A percentile compares a stretch with the other conserved stretches of the same genome.
These are phyloP conservation scores for Perognathus longimembris DNA, from an alignment of 2,113 vertebrate genomes.

Conservation along the genomic window DNA sequence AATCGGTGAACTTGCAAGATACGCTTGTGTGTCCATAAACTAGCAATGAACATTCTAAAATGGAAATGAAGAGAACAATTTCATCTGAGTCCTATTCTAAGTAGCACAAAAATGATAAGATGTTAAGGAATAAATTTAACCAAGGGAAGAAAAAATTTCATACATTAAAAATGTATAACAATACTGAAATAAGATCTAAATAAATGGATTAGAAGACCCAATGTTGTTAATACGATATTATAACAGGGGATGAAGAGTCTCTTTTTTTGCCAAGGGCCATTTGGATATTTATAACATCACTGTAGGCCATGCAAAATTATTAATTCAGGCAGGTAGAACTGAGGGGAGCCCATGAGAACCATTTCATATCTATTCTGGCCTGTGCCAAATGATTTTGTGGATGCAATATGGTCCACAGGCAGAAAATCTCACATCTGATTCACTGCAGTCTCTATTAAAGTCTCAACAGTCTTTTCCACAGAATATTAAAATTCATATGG, in stretches of 20 bases:
- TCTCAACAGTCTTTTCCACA: neutral
- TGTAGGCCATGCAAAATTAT: too few species aligned
- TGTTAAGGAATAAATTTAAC: neutral
- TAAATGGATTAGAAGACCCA: neutral
- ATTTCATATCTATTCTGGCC: too few species aligned
- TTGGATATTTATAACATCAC: too few species aligned
- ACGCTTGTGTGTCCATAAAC: neutral
- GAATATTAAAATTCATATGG: neutral
- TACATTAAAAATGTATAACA: neutral
- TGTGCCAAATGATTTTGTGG: too few species aligned
- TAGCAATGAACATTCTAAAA: neutral
- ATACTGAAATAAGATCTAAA: neutral
- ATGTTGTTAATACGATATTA: neutral
- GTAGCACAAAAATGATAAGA: neutral
- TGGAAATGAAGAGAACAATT: conserved; percentile 6
- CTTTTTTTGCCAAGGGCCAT: too few species aligned
- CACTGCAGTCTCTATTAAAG: neutral
- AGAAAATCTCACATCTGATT: neutral
- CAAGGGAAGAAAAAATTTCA: neutral
- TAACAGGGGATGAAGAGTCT: neutral
- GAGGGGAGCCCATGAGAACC: too few species aligned
- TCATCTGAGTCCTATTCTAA: neutral
- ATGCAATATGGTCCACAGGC: too few species aligned
- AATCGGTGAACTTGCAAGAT: neutral
- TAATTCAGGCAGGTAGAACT: too few species aligned